Conservation (phyloP, 2,888 invertebrate species). For the Diaphora mendica region DNA sequence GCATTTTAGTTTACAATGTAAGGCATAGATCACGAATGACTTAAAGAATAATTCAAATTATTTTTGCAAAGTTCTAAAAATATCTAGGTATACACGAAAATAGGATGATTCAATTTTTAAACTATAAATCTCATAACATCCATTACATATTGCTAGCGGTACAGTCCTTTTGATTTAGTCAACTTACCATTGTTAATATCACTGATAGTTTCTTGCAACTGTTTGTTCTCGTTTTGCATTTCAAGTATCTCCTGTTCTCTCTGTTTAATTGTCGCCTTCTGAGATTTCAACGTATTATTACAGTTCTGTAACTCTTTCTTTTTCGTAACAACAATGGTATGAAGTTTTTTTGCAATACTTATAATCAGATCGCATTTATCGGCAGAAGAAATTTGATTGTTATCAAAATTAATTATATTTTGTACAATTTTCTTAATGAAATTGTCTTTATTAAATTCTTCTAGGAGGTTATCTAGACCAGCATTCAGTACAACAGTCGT, state of each 20-base stretch:
- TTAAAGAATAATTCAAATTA: no score
- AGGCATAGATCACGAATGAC: no score
- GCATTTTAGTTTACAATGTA: no score
- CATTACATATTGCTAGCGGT: no score
- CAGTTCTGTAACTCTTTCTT: slow-evolving; percentile 53
- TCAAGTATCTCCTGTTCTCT: slow-evolving; percentile 54
- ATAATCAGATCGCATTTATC: slow-evolving; percentile 56
- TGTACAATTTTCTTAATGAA: slow-evolving; percentile 47
- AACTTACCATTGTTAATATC: slow-evolving; percentile 60
- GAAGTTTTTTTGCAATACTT: slow-evolving; percentile 54
- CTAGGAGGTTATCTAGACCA: slow-evolving; percentile 7
- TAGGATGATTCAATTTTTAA: no score
- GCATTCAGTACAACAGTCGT: background rate
- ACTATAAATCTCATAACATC: no score
- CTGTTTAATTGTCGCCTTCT: slow-evolving; percentile 50
- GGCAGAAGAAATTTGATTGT: slow-evolving; percentile 20
- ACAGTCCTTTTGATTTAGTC: background rate
- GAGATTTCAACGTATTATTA: slow-evolving; percentile 48
- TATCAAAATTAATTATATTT: slow-evolving; percentile 29
- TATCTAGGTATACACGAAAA: no score
- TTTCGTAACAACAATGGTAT: slow-evolving; percentile 50
- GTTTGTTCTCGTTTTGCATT: slow-evolving; percentile 55
- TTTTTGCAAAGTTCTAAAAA: no score
- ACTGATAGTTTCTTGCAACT: slow-evolving; percentile 51
- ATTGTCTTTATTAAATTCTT: slow-evolving; percentile 44